Evolutionary conservation across 2,888 invertebrate genomes (phyloP).

Genomic region (Parnassius glacialis): DNA sequence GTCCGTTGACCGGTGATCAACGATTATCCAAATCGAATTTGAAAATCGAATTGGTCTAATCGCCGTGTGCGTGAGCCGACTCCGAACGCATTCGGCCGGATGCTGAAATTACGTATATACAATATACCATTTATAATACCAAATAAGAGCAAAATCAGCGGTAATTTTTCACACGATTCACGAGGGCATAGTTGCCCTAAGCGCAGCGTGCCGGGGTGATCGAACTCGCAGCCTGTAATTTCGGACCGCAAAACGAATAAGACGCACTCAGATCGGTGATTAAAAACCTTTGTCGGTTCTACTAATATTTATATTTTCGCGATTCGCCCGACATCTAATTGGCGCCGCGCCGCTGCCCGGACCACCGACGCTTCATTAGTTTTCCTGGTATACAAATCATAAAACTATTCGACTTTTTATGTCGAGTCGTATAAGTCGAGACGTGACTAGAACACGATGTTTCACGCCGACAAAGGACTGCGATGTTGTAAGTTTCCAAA

Average conservation of each 20-base stretch:
- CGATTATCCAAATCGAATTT: conserved; percentile 29
- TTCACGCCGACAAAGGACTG: conserved; percentile 50
- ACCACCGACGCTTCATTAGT: conserved; percentile 74
- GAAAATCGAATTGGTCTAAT: conserved; percentile 30
- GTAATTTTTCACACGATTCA: conserved; percentile 80
- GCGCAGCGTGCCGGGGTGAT: conserved; percentile 71
- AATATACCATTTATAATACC: conserved; percentile 65
- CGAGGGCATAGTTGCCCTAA: conserved; percentile 76
- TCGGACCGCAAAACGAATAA: conserved; percentile 80
- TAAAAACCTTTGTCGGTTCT: conserved; percentile 82
- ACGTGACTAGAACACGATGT: conserved; percentile 53
- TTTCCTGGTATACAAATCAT: conserved; percentile 75
- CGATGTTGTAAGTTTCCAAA: conserved; percentile 13
- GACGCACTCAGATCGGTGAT: conserved; percentile 76
- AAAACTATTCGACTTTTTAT: conserved; percentile 67
- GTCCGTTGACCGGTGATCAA: conserved; percentile 38
- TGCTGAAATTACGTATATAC: conserved; percentile 71
- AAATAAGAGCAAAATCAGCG: conserved; percentile 72
- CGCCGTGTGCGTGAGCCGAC: conserved; percentile 41
- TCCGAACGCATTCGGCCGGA: conserved; percentile 56
- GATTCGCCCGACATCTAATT: conserved; percentile 79
- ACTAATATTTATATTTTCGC: conserved; percentile 82
- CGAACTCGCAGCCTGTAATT: conserved; percentile 79
- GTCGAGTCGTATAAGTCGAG: conserved; percentile 59
- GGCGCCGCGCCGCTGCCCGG: conserved; percentile 64